Base-by-base conservation (phyloP, 2,888 invertebrate species). In the Clitarchus hookeri region DNA sequence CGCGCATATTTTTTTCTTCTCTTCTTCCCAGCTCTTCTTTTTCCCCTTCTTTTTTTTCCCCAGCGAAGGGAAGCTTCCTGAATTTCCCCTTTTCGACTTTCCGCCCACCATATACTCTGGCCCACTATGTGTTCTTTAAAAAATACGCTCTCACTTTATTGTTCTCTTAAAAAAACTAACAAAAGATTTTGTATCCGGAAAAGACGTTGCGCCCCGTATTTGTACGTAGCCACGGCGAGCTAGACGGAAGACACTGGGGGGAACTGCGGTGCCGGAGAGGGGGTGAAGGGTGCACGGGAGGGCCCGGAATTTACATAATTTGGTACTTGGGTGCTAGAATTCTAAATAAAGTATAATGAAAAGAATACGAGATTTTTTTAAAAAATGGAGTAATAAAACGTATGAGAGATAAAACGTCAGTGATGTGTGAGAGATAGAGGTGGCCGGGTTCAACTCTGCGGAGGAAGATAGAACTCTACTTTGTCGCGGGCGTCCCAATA, bases 171-270 rank as follows among this genome's bases (percentile, higher is more conserved):
- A 65, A 65, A 65, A 65, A 65, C 65, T 65, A 65, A 65, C 65
- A 65, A 65, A 65, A 65, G 65, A 65, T 65, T 65, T 65, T 65
- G 65, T 65, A 65, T 65, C 65, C 65, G 65, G 65, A 65, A 65
- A 65, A 65, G 65, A 65, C 65, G 65, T 65, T 65, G 65, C 23
- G 65, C 4, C 23, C 65, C 65, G 65, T 65, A 65, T 65, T 65
- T 65, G 11, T 65, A 65, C 65, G 65, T 65, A 65, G 65, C 13
- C 65, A 23, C 19, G 11, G 65, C 65, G n/a, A n/a, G 19, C 65
- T 8, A 65, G 65, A 19, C 19, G 65, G 65, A 65, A 65, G 65
- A 65, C 65, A 65, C 11, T 19, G 65, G 65, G 16, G 65, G 65
- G 65, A 65, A 65, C 13, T 65, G 23, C 65, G 65, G 65, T 65